These are phyloP conservation scores for Phainopepla nitens DNA, from an alignment of 2,113 vertebrate genomes.

Conservation along the genomic window DNA sequence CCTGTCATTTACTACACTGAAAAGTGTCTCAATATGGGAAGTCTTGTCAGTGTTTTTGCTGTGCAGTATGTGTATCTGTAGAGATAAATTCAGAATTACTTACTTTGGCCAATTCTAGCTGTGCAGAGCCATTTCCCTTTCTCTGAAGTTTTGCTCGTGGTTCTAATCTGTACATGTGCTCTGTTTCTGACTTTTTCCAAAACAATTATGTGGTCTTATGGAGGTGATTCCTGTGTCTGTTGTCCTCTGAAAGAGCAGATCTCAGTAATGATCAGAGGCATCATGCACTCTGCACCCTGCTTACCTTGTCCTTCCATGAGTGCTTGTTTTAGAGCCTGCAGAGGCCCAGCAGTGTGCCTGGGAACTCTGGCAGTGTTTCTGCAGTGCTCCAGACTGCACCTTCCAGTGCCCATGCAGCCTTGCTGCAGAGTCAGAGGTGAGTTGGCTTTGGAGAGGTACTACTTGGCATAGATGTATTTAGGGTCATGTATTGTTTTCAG, in stretches of 20 bases:
- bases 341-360: background rate
- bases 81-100: background rate
- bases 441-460: background rate
- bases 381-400: background rate
- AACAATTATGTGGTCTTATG: background rate
- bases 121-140: background rate
- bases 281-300: background rate
- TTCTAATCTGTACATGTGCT: background rate
- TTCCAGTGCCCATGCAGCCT: background rate
- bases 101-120: background rate
- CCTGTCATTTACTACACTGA: background rate
- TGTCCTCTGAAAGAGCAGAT: background rate
- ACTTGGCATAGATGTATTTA: background rate
- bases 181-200: background rate
- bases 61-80: background rate
- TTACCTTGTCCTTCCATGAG: background rate
- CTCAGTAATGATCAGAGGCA: background rate
- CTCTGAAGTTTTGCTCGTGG: background rate
- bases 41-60: background rate
- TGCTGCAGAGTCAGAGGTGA: background rate
- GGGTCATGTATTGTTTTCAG: background rate
- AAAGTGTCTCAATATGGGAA: background rate
- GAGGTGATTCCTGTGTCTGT: background rate
- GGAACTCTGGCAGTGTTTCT: background rate
- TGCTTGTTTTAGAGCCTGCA: background rate